Conservation (phyloP, 1,140 invertebrate species). For the Limonius californicus region DNA sequence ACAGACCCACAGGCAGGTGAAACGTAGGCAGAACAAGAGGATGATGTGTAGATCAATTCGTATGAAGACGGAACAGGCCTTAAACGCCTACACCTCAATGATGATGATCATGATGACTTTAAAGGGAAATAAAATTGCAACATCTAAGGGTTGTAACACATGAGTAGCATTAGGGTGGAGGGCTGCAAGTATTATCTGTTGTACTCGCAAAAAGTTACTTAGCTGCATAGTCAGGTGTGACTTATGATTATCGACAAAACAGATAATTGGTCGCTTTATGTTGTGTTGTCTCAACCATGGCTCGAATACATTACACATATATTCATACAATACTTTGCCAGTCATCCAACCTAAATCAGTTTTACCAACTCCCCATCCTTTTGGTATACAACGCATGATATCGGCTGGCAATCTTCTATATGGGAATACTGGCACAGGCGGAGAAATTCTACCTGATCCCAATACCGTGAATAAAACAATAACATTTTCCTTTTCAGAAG, state of each 20-base stretch:
- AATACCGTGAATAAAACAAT: constrained; percentile 29
- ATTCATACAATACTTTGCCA: constrained; percentile 46
- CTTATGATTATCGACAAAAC: constrained; percentile 34
- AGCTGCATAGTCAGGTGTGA: constrained; percentile 21
- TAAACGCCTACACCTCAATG: no score
- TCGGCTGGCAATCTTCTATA: constrained; percentile 35
- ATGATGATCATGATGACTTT: no score
- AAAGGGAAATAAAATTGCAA: no score
- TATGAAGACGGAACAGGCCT: no score
- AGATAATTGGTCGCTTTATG: constrained; percentile 29
- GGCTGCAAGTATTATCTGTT: constrained; percentile 9
- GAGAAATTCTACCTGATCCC: constrained; percentile 17
- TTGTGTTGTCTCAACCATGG: constrained; percentile 32
- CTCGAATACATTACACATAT: constrained; percentile 42
- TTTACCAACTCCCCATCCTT: no score
- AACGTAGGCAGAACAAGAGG: no score
- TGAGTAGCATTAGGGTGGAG: constrained; percentile 31
- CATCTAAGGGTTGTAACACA: constrained; percentile 36
- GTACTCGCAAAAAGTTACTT: constrained; percentile 24
- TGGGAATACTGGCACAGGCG: constrained; percentile 40
- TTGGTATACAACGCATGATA: no score
- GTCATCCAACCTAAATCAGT: constrained; percentile 48
- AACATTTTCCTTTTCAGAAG: constrained; percentile 34
- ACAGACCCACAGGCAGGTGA: no score
- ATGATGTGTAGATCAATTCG: no score